Percentiles rank a stretch among this genome's conserved stretches.
Evolutionary conservation across 2,797 vertebrate genomes (phyloP).

Genomic region (Typhlichthys eigenmanni): DNA sequence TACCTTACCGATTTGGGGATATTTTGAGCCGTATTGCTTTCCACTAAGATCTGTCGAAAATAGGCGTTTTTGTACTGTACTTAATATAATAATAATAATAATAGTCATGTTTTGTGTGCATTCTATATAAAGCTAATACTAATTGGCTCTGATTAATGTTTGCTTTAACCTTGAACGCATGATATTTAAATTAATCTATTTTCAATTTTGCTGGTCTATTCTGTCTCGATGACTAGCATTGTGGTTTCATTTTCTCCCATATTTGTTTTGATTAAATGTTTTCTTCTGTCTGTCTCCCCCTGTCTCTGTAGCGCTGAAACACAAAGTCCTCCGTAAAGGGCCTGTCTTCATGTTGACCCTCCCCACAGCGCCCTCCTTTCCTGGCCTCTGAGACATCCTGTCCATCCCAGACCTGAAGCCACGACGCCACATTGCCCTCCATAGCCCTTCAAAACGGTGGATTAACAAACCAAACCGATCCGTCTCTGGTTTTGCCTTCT

Average conservation of each 20-base stretch:
- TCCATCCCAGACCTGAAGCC: slow-evolving; percentile 68
- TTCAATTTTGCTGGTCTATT: slow-evolving; percentile 13
- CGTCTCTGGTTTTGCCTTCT: slow-evolving; percentile 51
- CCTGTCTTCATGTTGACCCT: slow-evolving; percentile 70
- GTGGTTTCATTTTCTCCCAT: slow-evolving; percentile 17
- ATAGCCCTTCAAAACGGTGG: slow-evolving; percentile 48
- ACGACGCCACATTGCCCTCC: slow-evolving; percentile 64
- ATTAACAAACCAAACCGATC: slow-evolving; percentile 23
- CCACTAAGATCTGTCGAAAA: neutral
- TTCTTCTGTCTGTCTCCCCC: slow-evolving; percentile 64
- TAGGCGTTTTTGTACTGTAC: neutral
- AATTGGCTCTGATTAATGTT: neutral
- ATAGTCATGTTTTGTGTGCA: neutral
- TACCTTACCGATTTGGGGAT: too few species aligned
- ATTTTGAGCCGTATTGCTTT: too few species aligned
- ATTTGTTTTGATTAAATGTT: slow-evolving; percentile 46
- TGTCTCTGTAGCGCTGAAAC: slow-evolving; percentile 78
- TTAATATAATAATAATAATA: too few species aligned
- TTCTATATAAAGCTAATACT: neutral
- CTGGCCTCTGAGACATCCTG: slow-evolving; percentile 69
- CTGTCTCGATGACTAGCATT: slow-evolving; percentile 12
- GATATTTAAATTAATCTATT: neutral
- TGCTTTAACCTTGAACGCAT: neutral
- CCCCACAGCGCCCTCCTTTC: slow-evolving; percentile 47
- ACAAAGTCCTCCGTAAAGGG: slow-evolving; percentile 73